Conservation (phyloP, 2,888 invertebrate genomes). For the Pyrochroa serraticornis region DNA sequence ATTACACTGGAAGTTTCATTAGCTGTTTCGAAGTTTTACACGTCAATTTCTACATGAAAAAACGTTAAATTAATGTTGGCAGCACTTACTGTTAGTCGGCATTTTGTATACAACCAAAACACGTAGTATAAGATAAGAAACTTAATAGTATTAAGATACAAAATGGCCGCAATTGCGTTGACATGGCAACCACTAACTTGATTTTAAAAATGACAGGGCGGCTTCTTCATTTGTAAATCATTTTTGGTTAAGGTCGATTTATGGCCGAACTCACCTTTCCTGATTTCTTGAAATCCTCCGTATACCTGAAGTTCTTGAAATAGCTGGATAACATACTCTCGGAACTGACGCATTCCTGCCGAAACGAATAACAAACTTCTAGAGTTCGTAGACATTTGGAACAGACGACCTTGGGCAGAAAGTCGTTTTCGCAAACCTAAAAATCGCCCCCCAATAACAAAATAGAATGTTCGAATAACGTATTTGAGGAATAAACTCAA, state of each 20-base stretch:
- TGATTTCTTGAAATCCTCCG: constrained; percentile 67
- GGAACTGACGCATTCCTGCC: constrained; percentile 68
- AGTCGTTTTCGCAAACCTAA: constrained; percentile 71
- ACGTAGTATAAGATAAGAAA: too few species aligned
- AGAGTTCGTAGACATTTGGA: constrained; percentile 67
- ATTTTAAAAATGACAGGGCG: not conserved
- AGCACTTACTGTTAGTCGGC: too few species aligned
- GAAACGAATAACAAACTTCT: constrained; percentile 67
- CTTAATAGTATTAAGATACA: too few species aligned
- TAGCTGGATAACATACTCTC: constrained; percentile 72
- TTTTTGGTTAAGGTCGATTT: too few species aligned
- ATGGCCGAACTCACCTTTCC: too few species aligned
- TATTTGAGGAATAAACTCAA: constrained; percentile 14
- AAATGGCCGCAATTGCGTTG: constrained; percentile 18
- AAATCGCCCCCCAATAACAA: constrained; percentile 28
- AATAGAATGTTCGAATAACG: not conserved
- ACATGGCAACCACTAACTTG: constrained; percentile 17
- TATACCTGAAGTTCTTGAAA: constrained; percentile 65
- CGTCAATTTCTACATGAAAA: too few species aligned
- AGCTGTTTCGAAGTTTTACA: too few species aligned
- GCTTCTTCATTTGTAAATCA: too few species aligned
- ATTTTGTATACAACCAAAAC: too few species aligned
- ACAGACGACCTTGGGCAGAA: constrained; percentile 72
- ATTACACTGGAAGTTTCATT: too few species aligned
- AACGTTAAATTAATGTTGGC: too few species aligned